These are phyloP conservation scores for Trachymyrmex cornetzi DNA, from an alignment of 1,140 invertebrate genomes.

Conservation along the genomic window DNA sequence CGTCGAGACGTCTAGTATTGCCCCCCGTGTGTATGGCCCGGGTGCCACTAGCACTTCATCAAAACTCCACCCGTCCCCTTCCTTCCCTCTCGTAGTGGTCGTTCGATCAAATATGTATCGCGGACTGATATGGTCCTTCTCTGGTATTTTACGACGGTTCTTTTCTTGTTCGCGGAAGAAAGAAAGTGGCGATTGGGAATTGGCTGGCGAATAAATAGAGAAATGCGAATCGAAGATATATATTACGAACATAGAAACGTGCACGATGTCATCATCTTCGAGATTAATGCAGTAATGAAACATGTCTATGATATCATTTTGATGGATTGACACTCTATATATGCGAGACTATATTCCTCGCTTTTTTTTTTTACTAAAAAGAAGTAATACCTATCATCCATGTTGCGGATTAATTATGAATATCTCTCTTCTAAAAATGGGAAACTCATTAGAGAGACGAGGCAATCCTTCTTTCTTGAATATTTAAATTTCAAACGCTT, in stretches of 20 bases:
- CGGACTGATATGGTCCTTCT: constrained; percentile 13
- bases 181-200: constrained; percentile 51
- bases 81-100: constrained; percentile 2
- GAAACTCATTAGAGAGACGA: not conserved
- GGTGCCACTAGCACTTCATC: constrained; percentile 69
- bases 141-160: constrained; percentile 66
- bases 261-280: constrained; percentile 10
- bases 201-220: constrained; percentile 18
- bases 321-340: constrained; percentile 9
- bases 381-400: not conserved
- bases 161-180: constrained; percentile 56
- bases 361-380: not conserved
- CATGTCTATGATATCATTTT: constrained; percentile 6
- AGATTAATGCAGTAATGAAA: constrained; percentile 41
- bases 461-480: not conserved
- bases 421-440: not conserved
- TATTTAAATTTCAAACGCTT: constrained; percentile 18
- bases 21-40: constrained; percentile 61
- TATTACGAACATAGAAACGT: not conserved
- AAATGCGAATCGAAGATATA: constrained; percentile 10
- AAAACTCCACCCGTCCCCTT: constrained; percentile 42
- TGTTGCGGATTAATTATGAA: not conserved
- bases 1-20: constrained; percentile 78
- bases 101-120: constrained; percentile 79
- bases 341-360: not conserved